A percentile compares a stretch with the other conserved stretches of the same genome.
phyloP scores from a whole-genome alignment of 2,113 vertebrate species.

The Chlorodrepanis virens region DNA sequence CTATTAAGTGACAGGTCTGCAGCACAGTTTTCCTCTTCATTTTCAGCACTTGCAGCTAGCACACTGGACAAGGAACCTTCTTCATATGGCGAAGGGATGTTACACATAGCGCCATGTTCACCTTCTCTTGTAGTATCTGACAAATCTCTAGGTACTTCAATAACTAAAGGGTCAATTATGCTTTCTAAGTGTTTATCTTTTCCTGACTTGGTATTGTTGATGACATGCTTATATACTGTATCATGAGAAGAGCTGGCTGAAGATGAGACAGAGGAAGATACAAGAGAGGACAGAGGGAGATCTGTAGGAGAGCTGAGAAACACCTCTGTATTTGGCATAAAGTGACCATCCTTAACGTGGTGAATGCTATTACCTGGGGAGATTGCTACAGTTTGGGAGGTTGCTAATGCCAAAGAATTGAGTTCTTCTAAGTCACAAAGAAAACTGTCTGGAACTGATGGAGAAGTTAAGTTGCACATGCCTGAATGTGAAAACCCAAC shows the following conservation, averaged over 20 bases:
- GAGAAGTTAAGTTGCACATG: slow-evolving; percentile 61
- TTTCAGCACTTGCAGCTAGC: slow-evolving; percentile 55
- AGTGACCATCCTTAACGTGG: slow-evolving; percentile 51
- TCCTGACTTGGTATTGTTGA: background rate
- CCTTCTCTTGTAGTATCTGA: background rate
- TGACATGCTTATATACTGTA: background rate
- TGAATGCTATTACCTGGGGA: slow-evolving; percentile 19
- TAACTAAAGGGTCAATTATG: background rate
- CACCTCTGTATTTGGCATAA: slow-evolving; percentile 29
- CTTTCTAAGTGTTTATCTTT: slow-evolving; percentile 8
- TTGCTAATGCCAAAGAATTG: slow-evolving; percentile 34
- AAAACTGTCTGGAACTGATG: slow-evolving; percentile 72
- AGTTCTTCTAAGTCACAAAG: slow-evolving; percentile 70
- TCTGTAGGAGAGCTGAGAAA: slow-evolving; percentile 14
- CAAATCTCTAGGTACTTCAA: background rate
- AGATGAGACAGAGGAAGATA: slow-evolving; percentile 18
- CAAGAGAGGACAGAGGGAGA: slow-evolving; percentile 38
- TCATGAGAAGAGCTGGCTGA: background rate
- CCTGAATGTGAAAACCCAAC: slow-evolving; percentile 63
- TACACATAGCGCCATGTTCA: background rate
- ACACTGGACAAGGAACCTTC: background rate
- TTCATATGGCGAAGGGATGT: background rate
- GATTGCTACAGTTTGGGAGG: slow-evolving; percentile 20
- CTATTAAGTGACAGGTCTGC: slow-evolving; percentile 53
- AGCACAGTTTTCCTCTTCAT: slow-evolving; percentile 58